phyloP scores from a whole-genome alignment of 2,888 invertebrate species.

The Augochlorella aurata region DNA sequence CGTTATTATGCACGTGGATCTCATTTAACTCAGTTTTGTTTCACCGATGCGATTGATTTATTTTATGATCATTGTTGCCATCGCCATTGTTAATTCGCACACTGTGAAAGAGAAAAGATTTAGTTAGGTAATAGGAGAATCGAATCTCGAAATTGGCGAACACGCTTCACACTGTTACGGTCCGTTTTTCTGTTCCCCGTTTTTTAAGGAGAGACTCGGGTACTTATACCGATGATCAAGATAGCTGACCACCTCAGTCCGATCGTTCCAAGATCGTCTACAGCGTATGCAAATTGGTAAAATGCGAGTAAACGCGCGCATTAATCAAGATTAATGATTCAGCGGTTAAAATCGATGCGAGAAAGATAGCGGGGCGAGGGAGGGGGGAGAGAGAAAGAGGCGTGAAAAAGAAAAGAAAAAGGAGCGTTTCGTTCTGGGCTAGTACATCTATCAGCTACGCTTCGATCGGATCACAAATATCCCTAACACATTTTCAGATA shows the following conservation, averaged over 20 bases:
- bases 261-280: background rate
- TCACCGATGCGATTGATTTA: too few relatives aligned
- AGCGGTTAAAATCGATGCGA: slow-evolving; percentile 9
- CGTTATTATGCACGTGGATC: too few relatives aligned
- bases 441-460: background rate
- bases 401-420: slow-evolving; percentile 1
- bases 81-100: background rate
- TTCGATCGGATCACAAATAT: slow-evolving; percentile 1
- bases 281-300: slow-evolving; percentile 3
- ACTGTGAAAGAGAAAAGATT: background rate
- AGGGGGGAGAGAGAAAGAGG: background rate
- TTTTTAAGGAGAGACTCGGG: background rate
- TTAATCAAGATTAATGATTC: slow-evolving; percentile 12
- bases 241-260: background rate
- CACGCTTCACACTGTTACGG: background rate
- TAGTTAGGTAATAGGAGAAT: background rate
- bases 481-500: background rate
- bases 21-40: too few relatives aligned
- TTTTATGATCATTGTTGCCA: too few relatives aligned
- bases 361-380: background rate
- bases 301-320: slow-evolving; percentile 4
- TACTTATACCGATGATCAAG: slow-evolving; percentile 1
- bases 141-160: background rate
- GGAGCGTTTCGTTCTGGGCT: background rate
- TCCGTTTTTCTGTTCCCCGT: background rate